phyloP scores from a whole-genome alignment of 2,113 vertebrate species.

The Reinhardtius hippoglossoides region DNA sequence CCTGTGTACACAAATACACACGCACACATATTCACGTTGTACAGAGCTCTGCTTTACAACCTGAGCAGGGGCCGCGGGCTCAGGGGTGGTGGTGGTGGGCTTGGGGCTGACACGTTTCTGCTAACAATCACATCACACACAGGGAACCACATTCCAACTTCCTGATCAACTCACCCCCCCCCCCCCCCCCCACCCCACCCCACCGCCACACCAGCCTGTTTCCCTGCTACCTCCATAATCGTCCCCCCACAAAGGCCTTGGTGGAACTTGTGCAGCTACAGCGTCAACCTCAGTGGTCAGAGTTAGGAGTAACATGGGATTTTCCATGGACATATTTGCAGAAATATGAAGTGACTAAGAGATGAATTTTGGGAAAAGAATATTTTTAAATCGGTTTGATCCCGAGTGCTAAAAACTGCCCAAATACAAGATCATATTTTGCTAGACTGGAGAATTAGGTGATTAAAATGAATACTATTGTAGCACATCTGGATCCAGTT shows the following conservation, averaged over 20 bases:
- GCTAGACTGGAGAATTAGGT: slow-evolving; percentile 7
- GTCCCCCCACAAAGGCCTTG: slow-evolving; percentile 33
- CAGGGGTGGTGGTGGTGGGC: slow-evolving; percentile 64
- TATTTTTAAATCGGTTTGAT: background rate
- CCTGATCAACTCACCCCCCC: slow-evolving; percentile 78
- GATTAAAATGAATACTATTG: slow-evolving; percentile 6
- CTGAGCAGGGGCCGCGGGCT: slow-evolving; percentile 63
- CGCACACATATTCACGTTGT: slow-evolving; percentile 12
- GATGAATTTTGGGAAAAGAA: background rate
- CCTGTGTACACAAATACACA: slow-evolving; percentile 1
- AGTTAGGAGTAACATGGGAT: slow-evolving; percentile 10
- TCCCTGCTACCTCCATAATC: slow-evolving; percentile 49
- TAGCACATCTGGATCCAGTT: slow-evolving; percentile 59
- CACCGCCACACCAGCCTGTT: slow-evolving; percentile 47
- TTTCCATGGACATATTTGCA: slow-evolving; percentile 11
- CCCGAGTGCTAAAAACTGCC: background rate
- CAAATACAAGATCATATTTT: background rate
- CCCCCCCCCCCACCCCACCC: slow-evolving; percentile 14
- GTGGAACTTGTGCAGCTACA: slow-evolving; percentile 25
- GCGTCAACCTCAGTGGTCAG: slow-evolving; percentile 12
- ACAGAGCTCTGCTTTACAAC: slow-evolving; percentile 52
- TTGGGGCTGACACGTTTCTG: slow-evolving; percentile 92
- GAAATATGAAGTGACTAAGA: slow-evolving; percentile 5
- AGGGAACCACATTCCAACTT: slow-evolving; percentile 89
- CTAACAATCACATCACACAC: slow-evolving; percentile 99